Evolutionary conservation across 2,113 vertebrate genomes (phyloP).

Genomic region (Thryonomys swinderianus): DNA sequence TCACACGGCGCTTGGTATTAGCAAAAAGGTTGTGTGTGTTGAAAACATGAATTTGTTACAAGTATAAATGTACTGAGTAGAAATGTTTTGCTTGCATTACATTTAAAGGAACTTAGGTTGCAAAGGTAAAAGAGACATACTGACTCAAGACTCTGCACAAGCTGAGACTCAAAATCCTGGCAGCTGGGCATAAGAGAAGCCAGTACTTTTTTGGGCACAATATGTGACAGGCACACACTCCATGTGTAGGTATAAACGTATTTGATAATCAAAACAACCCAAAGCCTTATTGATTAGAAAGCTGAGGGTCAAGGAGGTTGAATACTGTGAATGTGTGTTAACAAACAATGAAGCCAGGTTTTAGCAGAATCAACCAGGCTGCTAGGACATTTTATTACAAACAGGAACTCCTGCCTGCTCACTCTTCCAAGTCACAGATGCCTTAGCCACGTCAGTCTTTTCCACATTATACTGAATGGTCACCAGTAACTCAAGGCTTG

Average conservation of each 20-base stretch:
- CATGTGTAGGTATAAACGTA: neutral
- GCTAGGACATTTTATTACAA: neutral
- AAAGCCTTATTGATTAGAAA: neutral
- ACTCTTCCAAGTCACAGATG: neutral
- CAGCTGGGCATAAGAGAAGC: neutral
- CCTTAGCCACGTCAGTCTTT: too few species aligned
- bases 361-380: neutral
- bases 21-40: rapidly evolving
- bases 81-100: too few species aligned
- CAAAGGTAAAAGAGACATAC: rapidly evolving
- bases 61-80: rapidly evolving
- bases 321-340: too few species aligned
- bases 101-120: neutral
- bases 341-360: neutral
- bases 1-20: rapidly evolving
- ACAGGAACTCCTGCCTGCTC: too few species aligned
- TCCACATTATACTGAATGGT: neutral
- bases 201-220: neutral
- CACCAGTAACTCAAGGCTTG: neutral
- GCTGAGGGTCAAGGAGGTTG: neutral
- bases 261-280: neutral
- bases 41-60: rapidly evolving
- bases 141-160: too few species aligned
- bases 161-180: too few species aligned
- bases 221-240: neutral